Evolutionary conservation across 2,888 invertebrate species (phyloP), one percentile per base, ranked within the genome.

Genomic region (Polymixis lichenea): DNA sequence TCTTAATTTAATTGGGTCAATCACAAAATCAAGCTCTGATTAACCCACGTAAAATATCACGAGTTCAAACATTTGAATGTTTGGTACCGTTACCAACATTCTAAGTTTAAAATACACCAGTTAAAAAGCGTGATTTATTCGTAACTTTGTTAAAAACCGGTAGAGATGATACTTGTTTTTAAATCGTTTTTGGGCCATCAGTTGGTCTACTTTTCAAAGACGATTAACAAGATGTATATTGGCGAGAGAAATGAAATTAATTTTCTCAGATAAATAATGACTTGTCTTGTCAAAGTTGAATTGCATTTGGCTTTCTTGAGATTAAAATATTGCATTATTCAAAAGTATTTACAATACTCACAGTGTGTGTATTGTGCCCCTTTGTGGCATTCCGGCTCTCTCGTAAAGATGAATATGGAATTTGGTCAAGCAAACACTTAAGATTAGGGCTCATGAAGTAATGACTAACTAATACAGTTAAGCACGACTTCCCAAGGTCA

Each of bases 51-150:
- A 11, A 43, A 67, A 58, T 58, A 25, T 64, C 6, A 3, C 6
- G 2, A 46, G 72, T 15, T 9, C 8, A 28, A 22, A 28, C 28
- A 22, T 13, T 0, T 66, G 15, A 17, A 49, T 66, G 2, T 22
- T 49, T 15, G 28, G 9, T 67, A 77, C 72, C 67, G 70, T 68
- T 66, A 74, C 56, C 25, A 19, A 71, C 77, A 69, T 80, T 87
- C 74, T 64, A 56, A 13, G 9, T 78, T 75, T 49, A 55, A 69
- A 75, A 69, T 61, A 51, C 65, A 58, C 75, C 75, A 78, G 80
- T 88, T 80, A 75, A 72, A 71, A 65, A 43, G 32, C 71, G 70
- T 85, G 74, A 86, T 80, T 73, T 82, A 85, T 75, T 82, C 22
- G 17, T 62, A 46, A 56, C 11, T 53, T 81, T 72, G 61, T 32